Evolutionary conservation across 1,140 invertebrate species (phyloP).

Genomic region (Trypoxylus dichotomus): DNA sequence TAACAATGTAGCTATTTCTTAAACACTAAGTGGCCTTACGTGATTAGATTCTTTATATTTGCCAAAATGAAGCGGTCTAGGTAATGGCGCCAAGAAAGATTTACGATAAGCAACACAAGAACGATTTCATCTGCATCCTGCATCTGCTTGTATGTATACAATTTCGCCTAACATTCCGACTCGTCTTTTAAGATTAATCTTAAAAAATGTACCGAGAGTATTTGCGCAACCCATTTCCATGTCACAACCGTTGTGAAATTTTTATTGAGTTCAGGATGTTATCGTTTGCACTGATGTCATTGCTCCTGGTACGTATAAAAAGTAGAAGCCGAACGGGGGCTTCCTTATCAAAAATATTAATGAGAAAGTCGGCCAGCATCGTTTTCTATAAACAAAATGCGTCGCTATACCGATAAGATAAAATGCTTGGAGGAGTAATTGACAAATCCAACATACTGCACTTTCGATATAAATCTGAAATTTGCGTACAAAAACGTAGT

Average conservation of each 20-base stretch:
- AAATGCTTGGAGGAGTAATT: not conserved
- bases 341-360: not conserved
- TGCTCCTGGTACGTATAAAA: not conserved
- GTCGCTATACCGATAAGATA: not conserved
- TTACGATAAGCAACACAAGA: no score
- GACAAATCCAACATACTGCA: not conserved
- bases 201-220: not conserved
- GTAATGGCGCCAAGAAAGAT: no score
- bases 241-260: not conserved
- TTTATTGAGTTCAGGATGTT: not conserved
- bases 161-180: not conserved
- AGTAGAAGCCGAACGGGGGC: not conserved
- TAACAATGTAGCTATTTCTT: no score
- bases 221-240: not conserved
- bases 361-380: not conserved
- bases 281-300: slow-evolving; percentile 6
- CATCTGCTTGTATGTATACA: not conserved
- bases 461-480: not conserved
- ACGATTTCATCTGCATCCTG: no score
- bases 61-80: no score
- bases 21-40: no score
- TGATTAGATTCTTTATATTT: no score
- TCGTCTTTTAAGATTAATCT: not conserved
- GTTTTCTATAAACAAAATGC: not conserved
- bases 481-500: not conserved